Evolutionary conservation across 2,113 vertebrate species (phyloP).

Genomic region (Sporophila hypoxantha): DNA sequence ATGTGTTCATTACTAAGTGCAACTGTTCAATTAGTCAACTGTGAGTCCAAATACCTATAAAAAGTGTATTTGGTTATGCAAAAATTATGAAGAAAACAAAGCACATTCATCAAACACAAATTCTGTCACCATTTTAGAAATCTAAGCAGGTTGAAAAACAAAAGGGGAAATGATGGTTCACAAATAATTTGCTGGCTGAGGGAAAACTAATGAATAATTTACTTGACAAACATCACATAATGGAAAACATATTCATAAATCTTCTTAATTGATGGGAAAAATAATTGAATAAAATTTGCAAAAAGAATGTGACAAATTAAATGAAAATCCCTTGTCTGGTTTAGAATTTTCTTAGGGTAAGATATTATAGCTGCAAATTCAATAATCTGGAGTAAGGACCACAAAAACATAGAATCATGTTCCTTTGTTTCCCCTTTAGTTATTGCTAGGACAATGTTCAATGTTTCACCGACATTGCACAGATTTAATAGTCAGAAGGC

Average conservation of each 20-base stretch:
- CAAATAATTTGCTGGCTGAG: slow-evolving; percentile 29
- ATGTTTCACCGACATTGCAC: not conserved
- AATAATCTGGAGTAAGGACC: not conserved
- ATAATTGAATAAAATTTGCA: slow-evolving; percentile 4
- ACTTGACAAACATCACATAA: slow-evolving; percentile 6
- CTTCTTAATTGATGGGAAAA: slow-evolving; percentile 27
- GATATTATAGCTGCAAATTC: not conserved
- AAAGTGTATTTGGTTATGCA: not conserved
- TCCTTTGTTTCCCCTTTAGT: not conserved
- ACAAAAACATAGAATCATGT: not conserved
- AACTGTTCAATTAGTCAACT: not conserved
- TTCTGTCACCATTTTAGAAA: not conserved
- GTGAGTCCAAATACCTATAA: not conserved
- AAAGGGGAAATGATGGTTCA: not conserved
- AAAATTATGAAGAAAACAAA: not conserved
- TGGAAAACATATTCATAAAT: slow-evolving; percentile 28
- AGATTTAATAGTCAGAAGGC: not conserved
- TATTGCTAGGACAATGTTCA: not conserved
- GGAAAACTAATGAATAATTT: slow-evolving; percentile 37
- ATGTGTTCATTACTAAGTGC: not conserved
- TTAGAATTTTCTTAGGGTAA: not conserved
- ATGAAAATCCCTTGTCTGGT: not conserved
- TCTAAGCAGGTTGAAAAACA: not conserved
- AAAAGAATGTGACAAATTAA: not conserved
- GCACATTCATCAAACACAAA: not conserved